These are phyloP conservation scores for Monoplex corrugatus DNA, from an alignment of 2,888 invertebrate species.

Conservation along the genomic window DNA sequence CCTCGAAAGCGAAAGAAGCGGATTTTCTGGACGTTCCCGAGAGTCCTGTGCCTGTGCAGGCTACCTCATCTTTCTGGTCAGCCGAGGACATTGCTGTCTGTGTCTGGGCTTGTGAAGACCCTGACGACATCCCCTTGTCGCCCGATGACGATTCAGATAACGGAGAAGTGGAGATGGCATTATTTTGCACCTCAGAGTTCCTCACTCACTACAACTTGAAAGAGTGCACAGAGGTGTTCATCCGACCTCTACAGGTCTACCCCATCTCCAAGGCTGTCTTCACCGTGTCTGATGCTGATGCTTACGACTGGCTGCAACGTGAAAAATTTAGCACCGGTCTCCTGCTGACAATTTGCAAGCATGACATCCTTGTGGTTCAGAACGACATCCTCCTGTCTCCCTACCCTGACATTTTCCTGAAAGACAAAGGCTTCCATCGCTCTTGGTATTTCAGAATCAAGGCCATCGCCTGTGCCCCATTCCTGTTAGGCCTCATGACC, in stretches of 20 bases:
- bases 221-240: slow-evolving; percentile 60
- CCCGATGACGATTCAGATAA: slow-evolving; percentile 43
- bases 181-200: slow-evolving; percentile 63
- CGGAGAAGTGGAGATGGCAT: slow-evolving; percentile 24
- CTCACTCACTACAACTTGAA: slow-evolving; percentile 69
- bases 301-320: slow-evolving; percentile 71
- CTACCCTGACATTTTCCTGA: slow-evolving; percentile 63
- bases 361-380: slow-evolving; percentile 66
- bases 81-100: slow-evolving; percentile 58
- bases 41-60: slow-evolving; percentile 39
- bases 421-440: slow-evolving; percentile 65
- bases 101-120: slow-evolving; percentile 50
- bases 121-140: slow-evolving; percentile 16
- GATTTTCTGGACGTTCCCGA: slow-evolving; percentile 35
- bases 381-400: slow-evolving; percentile 74
- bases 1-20: slow-evolving; percentile 37
- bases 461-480: slow-evolving; percentile 72
- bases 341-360: slow-evolving; percentile 64
- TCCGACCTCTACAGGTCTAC: slow-evolving; percentile 65
- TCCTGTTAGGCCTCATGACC: slow-evolving; percentile 70
- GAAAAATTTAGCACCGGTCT: slow-evolving; percentile 70
- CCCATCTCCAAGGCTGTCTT: slow-evolving; percentile 70
- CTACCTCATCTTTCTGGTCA: slow-evolving; percentile 49
- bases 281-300: slow-evolving; percentile 66
- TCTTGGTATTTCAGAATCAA: slow-evolving; percentile 70